These are phyloP conservation scores for Fabriciana adippe DNA, from an alignment of 2,888 invertebrate genomes.

Conservation along the genomic window DNA sequence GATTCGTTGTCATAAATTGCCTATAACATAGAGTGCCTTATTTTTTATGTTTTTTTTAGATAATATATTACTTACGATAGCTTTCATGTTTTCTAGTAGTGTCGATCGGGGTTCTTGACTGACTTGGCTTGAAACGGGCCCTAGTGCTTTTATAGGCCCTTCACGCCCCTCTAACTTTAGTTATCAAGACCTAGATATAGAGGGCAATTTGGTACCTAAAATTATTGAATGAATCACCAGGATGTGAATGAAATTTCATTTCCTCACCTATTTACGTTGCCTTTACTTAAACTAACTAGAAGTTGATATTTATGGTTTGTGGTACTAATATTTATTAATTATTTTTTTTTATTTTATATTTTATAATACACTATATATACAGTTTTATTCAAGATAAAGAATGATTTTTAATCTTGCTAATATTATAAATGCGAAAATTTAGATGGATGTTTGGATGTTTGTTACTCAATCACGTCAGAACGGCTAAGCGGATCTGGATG, in stretches of 20 bases:
- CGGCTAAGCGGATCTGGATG: no score
- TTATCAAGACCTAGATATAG: conserved; percentile 32
- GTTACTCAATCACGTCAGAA: no score
- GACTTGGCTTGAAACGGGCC: conserved; percentile 33
- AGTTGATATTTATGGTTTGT: no score
- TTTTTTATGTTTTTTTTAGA: neutral
- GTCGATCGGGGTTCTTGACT: conserved; percentile 37
- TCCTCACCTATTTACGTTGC: conserved; percentile 17
- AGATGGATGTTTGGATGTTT: no score
- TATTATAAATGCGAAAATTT: no score
- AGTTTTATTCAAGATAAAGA: no score
- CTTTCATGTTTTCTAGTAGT: conserved; percentile 47
- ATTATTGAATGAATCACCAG: conserved; percentile 33
- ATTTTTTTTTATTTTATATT: no score
- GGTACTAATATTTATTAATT: no score
- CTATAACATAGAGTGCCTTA: no score
- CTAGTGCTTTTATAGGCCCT: conserved; percentile 45
- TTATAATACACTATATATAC: no score
- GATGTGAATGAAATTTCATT: conserved; percentile 31
- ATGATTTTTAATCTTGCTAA: no score
- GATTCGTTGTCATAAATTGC: no score
- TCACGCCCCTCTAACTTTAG: conserved; percentile 38
- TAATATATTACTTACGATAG: conserved; percentile 46
- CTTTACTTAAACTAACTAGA: neutral
- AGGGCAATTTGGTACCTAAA: conserved; percentile 22